A percentile compares a stretch with the other conserved stretches of the same genome.
Conservation (phyloP, 2,113 vertebrate genomes). For the Sphyrna mokarran region DNA sequence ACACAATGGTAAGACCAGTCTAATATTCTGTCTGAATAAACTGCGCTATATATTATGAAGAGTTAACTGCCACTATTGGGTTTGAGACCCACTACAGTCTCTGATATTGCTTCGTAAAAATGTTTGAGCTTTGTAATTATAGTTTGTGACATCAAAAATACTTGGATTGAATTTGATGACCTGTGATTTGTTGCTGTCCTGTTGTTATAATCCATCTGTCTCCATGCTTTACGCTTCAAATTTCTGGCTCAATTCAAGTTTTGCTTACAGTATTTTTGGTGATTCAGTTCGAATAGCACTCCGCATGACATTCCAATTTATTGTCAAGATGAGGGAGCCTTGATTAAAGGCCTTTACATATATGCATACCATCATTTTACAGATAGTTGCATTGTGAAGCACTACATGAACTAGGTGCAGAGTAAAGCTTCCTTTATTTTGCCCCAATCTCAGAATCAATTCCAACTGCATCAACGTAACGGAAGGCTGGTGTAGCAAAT, state of each 20-base stretch:
- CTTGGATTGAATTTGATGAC: background rate
- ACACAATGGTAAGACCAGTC: constrained; percentile 20
- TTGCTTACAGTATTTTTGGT: background rate
- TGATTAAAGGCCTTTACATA: background rate
- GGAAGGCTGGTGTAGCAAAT: background rate
- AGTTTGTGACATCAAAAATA: background rate
- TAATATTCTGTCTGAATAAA: background rate
- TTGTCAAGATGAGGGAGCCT: background rate
- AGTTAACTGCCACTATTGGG: too few species aligned
- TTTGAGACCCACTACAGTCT: background rate
- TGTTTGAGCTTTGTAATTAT: background rate
- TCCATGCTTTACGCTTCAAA: background rate
- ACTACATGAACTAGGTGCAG: background rate
- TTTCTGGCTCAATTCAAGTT: background rate
- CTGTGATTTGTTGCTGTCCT: background rate
- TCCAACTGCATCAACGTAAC: background rate
- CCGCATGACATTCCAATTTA: background rate
- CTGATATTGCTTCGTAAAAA: background rate
- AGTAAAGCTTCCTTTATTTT: background rate
- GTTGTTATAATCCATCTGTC: background rate
- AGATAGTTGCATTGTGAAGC: background rate
- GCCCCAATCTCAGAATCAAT: background rate
- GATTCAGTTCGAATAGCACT: background rate
- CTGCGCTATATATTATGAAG: background rate
- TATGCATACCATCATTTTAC: background rate